phyloP scores from a whole-genome alignment of 2,113 vertebrate species.

The Dunckerocampus dactyliophorus region DNA sequence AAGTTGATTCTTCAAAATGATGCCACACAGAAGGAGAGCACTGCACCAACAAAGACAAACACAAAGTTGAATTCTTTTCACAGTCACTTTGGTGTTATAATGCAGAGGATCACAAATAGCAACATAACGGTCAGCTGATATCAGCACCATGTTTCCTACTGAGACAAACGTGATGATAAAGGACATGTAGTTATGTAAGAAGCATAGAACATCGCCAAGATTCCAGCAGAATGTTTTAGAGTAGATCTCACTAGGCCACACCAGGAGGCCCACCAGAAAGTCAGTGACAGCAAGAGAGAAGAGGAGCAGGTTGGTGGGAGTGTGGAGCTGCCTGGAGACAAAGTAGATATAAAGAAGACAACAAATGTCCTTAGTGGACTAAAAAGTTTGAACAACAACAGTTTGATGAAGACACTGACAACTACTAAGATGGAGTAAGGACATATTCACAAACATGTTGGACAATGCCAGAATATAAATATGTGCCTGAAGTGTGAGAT shows the following conservation, averaged over 20 bases:
- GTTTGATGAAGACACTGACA: not conserved
- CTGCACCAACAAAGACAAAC: constrained; percentile 1
- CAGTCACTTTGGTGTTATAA: not conserved
- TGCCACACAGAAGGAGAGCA: constrained; percentile 34
- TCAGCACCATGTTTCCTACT: constrained; percentile 52
- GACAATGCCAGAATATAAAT: not conserved
- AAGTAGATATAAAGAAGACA: not conserved
- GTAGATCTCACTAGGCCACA: constrained; percentile 78
- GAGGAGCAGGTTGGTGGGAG: constrained; percentile 64
- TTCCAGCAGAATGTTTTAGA: constrained; percentile 60
- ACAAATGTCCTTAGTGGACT: too few species aligned
- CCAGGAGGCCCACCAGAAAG: constrained; percentile 60
- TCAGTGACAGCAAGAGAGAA: constrained; percentile 67
- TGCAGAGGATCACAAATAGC: not conserved
- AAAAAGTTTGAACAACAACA: constrained; percentile 2
- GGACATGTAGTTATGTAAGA: constrained; percentile 30
- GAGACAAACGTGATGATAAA: constrained; percentile 52
- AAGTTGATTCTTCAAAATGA: constrained; percentile 38
- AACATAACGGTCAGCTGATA: constrained; percentile 21
- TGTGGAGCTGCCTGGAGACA: constrained; percentile 56
- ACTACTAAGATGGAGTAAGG: too few species aligned
- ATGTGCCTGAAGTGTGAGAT: constrained; percentile 57
- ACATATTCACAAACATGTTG: too few species aligned
- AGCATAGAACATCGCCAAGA: constrained; percentile 50
- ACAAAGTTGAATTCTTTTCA: not conserved